Conservation (phyloP, 2,888 invertebrate species). For the Drosophila putrida region DNA sequence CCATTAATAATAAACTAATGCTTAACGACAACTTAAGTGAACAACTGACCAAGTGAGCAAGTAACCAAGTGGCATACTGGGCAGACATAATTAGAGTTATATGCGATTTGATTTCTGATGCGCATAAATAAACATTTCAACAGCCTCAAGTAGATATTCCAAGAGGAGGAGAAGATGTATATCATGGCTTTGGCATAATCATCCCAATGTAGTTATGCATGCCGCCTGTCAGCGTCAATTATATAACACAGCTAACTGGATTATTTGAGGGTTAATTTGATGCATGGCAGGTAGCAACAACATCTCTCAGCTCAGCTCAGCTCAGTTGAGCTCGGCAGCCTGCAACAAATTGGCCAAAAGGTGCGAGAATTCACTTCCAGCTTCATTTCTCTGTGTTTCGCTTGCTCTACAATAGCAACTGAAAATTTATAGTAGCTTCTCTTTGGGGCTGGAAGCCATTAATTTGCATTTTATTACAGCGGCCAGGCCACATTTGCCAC, state of each 20-base stretch:
- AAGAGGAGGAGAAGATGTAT: constrained; percentile 16
- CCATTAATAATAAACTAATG: constrained; percentile 67
- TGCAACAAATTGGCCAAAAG: constrained; percentile 74
- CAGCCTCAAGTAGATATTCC: constrained; percentile 8
- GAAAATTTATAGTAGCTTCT: constrained; percentile 63
- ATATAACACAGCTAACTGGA: constrained; percentile 75
- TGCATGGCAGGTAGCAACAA: constrained; percentile 55
- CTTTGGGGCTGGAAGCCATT: constrained; percentile 60
- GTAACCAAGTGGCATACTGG: constrained; percentile 28
- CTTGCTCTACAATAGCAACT: constrained; percentile 15
- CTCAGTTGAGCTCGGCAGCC: constrained; percentile 30
- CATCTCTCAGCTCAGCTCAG: constrained; percentile 13
- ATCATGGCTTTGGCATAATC: constrained; percentile 48
- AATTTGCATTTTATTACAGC: constrained; percentile 79
- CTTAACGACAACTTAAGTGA: constrained; percentile 10
- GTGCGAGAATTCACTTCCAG: constrained; percentile 69
- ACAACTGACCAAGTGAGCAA: constrained; percentile 16
- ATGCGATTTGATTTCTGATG: constrained; percentile 42
- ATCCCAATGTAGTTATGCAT: constrained; percentile 48
- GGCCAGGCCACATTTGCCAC: constrained; percentile 72
- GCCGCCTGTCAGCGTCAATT: constrained; percentile 68
- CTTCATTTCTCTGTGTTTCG: not conserved
- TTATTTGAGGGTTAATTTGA: constrained; percentile 76
- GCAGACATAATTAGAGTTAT: constrained; percentile 58
- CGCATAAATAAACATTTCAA: constrained; percentile 67